These are phyloP conservation scores for Heterotilapia buettikoferi DNA, from an alignment of 2,113 vertebrate genomes.

Conservation along the genomic window DNA sequence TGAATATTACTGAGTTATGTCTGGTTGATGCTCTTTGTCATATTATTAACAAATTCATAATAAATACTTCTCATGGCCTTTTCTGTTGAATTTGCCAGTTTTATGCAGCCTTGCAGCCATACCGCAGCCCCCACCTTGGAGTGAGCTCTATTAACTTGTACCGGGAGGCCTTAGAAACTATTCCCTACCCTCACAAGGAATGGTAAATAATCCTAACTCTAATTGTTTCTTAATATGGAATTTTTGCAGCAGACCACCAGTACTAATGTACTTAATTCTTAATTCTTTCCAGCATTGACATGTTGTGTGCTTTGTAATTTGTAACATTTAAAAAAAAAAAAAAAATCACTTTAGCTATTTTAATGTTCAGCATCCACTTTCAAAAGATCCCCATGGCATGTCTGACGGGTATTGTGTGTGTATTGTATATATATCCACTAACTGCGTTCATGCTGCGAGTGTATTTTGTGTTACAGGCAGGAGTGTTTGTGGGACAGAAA, in stretches of 20 bases:
- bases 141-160: conserved; percentile 40
- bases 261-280: no score
- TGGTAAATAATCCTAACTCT: conserved; percentile 55
- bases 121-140: conserved; percentile 44
- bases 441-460: neutral
- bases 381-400: accelerated
- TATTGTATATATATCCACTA: accelerated
- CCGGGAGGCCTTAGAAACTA: conserved; percentile 61
- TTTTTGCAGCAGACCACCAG: accelerated
- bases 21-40: neutral
- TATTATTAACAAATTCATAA: neutral
- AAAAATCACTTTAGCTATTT: neutral
- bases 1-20: neutral
- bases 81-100: conserved; percentile 43
- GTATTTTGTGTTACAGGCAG: conserved; percentile 11
- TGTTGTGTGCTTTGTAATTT: neutral
- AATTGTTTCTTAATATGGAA: neutral
- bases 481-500: conserved; percentile 40
- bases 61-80: neutral
- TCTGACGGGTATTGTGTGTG: neutral
- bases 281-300: neutral
- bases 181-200: conserved; percentile 75
- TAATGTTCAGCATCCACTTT: neutral
- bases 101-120: conserved; percentile 43
- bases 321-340: neutral